Evolutionary conservation across 2,797 vertebrate genomes (phyloP), one percentile per base, ranked within the genome.

Genomic region (Bryconaethiops microstoma): DNA sequence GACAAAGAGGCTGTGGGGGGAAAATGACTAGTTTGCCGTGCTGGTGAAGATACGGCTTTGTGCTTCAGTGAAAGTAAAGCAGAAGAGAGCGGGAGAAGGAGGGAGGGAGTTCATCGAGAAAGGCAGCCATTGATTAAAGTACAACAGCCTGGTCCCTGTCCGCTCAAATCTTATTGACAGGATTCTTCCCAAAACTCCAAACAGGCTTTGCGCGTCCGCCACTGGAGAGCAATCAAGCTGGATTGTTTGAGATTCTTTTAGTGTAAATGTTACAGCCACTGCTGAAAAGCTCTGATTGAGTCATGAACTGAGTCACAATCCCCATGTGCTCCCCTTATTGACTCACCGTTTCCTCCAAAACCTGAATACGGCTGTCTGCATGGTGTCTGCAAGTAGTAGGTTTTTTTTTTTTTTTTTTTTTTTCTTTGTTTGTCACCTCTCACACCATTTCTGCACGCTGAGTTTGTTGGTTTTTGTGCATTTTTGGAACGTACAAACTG

Each of bases 91-190:
- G 10, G 35, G 35, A 78, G 77, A 54, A 81, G 3, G 29, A 29
- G 29, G 75, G 74, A 52, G 57, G 74, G 14, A 7, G 63, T 23
- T 52, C 60, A 74, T 70, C 25, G 86, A 89, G 84, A 82, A 83
- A 86, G 52, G 19, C 81, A 80, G 50, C 10, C 67, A 86, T 82
- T 76, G 74, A 85, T 89, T 52, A 73, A 60, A 84, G 82, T 68
- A 55, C 70, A 29, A 57, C 77, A 81, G 76, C 68, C 74, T 19
- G 21, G 65, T 12, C 62, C 14, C 29, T 74, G 19, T 40, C 76
- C 0, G 7, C 57, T 71, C 81, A n/a, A 75, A 78, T 75, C 67
- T 54, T 80, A 85, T 75, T 81, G 80, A 82, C 71, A 77, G 35
- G 23, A 54, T 9, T 50, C 39, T 29, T 42, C 23, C 42, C 81